These are phyloP conservation scores for Sebastes vulpes DNA, from an alignment of 2,797 vertebrate species.

Conservation along the genomic window DNA sequence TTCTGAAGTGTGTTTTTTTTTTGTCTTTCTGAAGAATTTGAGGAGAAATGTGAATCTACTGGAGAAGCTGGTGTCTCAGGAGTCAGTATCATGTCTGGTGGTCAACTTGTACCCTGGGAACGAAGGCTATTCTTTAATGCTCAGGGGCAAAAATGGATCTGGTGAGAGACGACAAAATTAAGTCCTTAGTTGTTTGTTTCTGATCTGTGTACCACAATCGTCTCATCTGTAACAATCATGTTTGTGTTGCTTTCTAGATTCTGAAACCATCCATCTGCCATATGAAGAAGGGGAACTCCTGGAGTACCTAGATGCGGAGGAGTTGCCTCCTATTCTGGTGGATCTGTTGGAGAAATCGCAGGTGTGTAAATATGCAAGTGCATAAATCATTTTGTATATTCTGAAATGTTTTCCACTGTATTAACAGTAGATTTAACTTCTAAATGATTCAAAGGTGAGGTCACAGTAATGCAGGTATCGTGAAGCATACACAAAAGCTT, in stretches of 20 bases:
- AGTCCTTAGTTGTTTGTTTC: neutral
- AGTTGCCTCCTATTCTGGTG: slow-evolving; percentile 97
- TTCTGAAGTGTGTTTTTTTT: neutral
- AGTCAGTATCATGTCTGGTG: slow-evolving; percentile 95
- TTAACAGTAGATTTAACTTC: neutral
- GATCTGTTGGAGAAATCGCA: slow-evolving; percentile 99
- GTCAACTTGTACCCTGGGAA: slow-evolving; percentile 98
- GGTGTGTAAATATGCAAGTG: slow-evolving; percentile 74
- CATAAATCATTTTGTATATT: neutral
- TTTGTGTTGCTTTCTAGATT: slow-evolving; percentile 86
- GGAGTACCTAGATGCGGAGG: slow-evolving; percentile 98
- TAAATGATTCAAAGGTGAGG: neutral
- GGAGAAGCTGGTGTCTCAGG: slow-evolving; percentile 98
- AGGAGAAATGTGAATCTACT: slow-evolving; percentile 99
- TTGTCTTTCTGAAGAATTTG: slow-evolving; percentile 90
- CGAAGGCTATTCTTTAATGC: slow-evolving; percentile 99
- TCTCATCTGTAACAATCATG: neutral
- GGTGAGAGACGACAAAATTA: slow-evolving; percentile 83
- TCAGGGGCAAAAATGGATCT: slow-evolving; percentile 99
- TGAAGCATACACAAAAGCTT: neutral
- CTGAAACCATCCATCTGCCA: slow-evolving; percentile 97
- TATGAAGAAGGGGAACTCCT: slow-evolving; percentile 98
- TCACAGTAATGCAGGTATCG: neutral
- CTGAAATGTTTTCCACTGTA: neutral
- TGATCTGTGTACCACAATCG: neutral